Base-by-base conservation (phyloP, 1,140 invertebrate species). In the Drosophila sp. region DNA sequence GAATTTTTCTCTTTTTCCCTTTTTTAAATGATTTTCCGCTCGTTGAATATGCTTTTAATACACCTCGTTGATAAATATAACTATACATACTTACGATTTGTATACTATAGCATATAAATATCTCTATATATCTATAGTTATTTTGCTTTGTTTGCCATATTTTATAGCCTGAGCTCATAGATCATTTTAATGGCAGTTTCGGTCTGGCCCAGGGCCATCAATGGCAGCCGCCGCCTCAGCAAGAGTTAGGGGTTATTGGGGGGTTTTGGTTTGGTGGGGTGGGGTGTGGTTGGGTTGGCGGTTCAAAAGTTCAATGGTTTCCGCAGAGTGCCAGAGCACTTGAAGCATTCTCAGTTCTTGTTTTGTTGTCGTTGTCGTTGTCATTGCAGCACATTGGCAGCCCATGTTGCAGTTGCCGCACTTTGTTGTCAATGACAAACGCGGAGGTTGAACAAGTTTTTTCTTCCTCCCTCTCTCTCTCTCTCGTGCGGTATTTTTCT, bases 381-480 rank as follows among this genome's bases (percentile, higher is more conserved):
- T 38, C 35, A 38, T 38, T 38, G 35, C 35, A 10, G 44, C 44
- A 50, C 44, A 50, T 50, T 50, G 44, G 44, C 44, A 50, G 44
- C 8, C 4, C 44, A 27, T 50, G 44, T 50, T 50, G 35, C 32
- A 44, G 27, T 62, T 44, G n/a, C 47, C 29, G 66, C 60, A 72
- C 25, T 65, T 25, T 35, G 50, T 73, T 77, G 71, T 77, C 75
- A 78, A 70, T 78, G 44, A 50, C 44, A 50, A 50, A 8, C 74
- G 66, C 72, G 74, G 66, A 77, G 75, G 38, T 66, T 70, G 66
- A 62, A 47, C 61, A 74, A 77, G 58, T 74, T 74, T 30, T 38
- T 27, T 58, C 40, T 5, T 33, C 17, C n/a, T n/a, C 33, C 6
- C n/a, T 27, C 6, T 57, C 11, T 33, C 47, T 63, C 1, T n/a